These are phyloP conservation scores for Cyclura pinguis DNA, from an alignment of 2,797 vertebrate species.

Conservation along the genomic window DNA sequence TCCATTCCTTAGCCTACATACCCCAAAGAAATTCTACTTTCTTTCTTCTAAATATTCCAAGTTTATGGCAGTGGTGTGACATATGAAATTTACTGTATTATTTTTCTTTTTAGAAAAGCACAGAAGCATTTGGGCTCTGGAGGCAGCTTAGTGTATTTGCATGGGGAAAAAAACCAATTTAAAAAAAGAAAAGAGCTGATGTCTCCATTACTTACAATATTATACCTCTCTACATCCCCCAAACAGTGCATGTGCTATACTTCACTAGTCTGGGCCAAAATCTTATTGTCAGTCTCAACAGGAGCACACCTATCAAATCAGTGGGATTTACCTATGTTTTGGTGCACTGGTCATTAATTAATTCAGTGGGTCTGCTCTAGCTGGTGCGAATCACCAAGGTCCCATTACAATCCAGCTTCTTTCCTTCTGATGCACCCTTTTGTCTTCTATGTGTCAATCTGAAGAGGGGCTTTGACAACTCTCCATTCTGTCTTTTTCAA, in stretches of 20 bases:
- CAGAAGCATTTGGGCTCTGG: slow-evolving; percentile 20
- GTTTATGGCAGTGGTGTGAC: slow-evolving; percentile 1
- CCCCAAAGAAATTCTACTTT: neutral
- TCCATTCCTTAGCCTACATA: neutral
- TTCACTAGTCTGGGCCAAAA: neutral
- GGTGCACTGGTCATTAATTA: too few species aligned
- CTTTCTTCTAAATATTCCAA: neutral
- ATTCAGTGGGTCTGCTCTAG: neutral
- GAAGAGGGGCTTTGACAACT: too few species aligned
- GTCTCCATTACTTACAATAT: neutral
- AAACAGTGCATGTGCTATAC: neutral
- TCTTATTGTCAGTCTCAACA: neutral
- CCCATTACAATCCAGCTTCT: neutral
- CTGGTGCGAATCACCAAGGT: neutral
- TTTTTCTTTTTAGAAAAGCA: slow-evolving; percentile 37
- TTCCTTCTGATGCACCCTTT: neutral
- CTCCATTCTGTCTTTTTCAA: neutral
- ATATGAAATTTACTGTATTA: slow-evolving; percentile 29
- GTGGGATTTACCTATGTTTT: neutral
- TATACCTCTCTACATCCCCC: neutral
- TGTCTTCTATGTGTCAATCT: neutral
- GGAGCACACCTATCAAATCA: neutral
- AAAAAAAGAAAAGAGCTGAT: slow-evolving; percentile 26
- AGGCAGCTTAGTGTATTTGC: slow-evolving; percentile 47
- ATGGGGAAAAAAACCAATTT: slow-evolving; percentile 58